Conservation (phyloP, 2,113 vertebrate species). For the Syngnathus scovelli region DNA sequence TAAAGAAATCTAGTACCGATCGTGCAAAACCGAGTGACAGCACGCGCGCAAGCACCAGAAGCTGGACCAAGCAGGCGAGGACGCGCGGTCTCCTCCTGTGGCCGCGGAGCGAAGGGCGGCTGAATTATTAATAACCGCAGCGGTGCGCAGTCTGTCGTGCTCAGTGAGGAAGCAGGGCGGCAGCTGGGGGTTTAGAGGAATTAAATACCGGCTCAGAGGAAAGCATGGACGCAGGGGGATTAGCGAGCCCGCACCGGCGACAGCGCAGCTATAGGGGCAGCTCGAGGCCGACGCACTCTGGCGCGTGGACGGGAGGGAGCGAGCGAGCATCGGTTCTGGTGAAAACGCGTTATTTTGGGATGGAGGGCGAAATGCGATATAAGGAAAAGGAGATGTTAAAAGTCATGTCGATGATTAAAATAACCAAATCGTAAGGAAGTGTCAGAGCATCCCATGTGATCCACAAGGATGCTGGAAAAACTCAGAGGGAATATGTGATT, state of each 20-base stretch:
- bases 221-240: conserved; percentile 73
- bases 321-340: conserved; percentile 11
- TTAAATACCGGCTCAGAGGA: conserved; percentile 77
- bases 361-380: neutral
- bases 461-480: neutral
- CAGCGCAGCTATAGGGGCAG: conserved; percentile 52
- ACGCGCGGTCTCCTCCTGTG: conserved; percentile 48
- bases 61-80: conserved; percentile 28
- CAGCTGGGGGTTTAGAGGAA: conserved; percentile 78
- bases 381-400: neutral
- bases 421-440: neutral
- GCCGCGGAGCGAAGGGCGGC: conserved; percentile 57
- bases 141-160: conserved; percentile 72
- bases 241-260: conserved; percentile 70
- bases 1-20: neutral
- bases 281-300: conserved; percentile 35
- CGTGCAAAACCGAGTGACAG: neutral
- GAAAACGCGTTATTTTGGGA: conserved; percentile 26
- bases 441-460: neutral
- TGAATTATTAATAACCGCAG: conserved; percentile 79
- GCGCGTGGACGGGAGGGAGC: conserved; percentile 34
- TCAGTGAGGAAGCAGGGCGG: conserved; percentile 71
- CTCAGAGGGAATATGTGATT: neutral
- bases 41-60: conserved; percentile 10
- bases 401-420: conserved; percentile 1